phyloP scores from a whole-genome alignment of 2,888 invertebrate species.

The Hypselothyrea guttata region DNA sequence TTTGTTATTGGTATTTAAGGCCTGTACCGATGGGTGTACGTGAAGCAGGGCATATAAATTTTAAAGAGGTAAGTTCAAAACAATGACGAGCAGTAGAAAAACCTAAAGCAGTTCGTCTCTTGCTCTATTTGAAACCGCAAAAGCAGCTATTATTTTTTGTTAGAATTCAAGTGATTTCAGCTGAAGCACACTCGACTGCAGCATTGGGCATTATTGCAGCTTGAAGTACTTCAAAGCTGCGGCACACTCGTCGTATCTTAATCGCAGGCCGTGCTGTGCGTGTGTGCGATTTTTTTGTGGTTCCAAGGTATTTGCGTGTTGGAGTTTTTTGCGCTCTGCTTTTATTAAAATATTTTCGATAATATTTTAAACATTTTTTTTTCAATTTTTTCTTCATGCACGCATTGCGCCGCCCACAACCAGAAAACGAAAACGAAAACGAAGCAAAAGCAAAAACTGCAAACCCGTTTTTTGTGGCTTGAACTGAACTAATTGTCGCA shows the following conservation, averaged over 20 bases:
- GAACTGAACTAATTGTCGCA: constrained; percentile 74
- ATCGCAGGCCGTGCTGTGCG: constrained; percentile 61
- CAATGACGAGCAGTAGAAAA: too few species aligned
- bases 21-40: too few species aligned
- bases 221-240: constrained; percentile 45
- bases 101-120: too few species aligned
- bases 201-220: constrained; percentile 31
- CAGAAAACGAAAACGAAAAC: constrained; percentile 17
- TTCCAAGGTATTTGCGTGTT: constrained; percentile 74
- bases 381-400: constrained; percentile 51
- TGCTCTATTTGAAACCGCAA: too few species aligned
- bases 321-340: constrained; percentile 33
- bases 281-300: constrained; percentile 68
- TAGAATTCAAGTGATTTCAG: constrained; percentile 11
- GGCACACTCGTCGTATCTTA: constrained; percentile 57
- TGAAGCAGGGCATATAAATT: too few species aligned
- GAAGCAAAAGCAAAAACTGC: constrained; percentile 14
- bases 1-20: constrained; percentile 51
- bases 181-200: constrained; percentile 1
- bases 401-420: constrained; percentile 75
- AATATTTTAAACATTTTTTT: constrained; percentile 31
- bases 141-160: too few species aligned
- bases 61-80: too few species aligned
- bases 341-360: constrained; percentile 68
- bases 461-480: constrained; percentile 53